These are phyloP conservation scores for Sinocyclocheilus maitianheensis DNA, from an alignment of 2,113 vertebrate genomes.

Conservation along the genomic window DNA sequence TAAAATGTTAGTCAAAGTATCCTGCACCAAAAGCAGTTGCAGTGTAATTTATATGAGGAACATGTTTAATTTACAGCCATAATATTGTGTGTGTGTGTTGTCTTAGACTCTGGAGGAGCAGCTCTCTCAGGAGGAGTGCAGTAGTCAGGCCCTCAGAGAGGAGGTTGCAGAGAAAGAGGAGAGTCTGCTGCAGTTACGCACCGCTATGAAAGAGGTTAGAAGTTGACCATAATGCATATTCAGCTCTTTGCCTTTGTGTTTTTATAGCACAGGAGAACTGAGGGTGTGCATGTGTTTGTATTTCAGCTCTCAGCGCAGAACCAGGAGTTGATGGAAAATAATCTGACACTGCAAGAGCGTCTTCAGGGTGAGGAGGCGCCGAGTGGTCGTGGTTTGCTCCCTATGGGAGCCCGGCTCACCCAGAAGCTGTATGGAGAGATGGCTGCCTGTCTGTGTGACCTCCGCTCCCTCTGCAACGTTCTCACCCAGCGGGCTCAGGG, in stretches of 20 bases:
- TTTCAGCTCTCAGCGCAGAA: conserved; percentile 90
- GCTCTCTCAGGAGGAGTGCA: conserved; percentile 87
- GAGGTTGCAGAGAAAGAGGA: conserved; percentile 84
- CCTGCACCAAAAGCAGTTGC: not conserved
- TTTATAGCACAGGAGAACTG: not conserved
- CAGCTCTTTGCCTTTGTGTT: not conserved
- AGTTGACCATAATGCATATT: not conserved
- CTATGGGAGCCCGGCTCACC: conserved; percentile 68
- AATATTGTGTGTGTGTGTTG: conserved; percentile 31
- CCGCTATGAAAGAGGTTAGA: conserved; percentile 90
- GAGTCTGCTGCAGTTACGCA: conserved; percentile 81
- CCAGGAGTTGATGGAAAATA: conserved; percentile 94
- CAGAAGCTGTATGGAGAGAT: conserved; percentile 84
- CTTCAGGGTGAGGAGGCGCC: conserved; percentile 74
- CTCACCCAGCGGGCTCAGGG: conserved; percentile 92
- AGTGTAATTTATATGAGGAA: not conserved
- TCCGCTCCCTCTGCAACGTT: conserved; percentile 91
- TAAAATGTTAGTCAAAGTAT: not conserved
- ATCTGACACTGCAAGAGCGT: conserved; percentile 88
- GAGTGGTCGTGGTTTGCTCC: conserved; percentile 57
- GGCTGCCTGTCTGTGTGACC: conserved; percentile 84
- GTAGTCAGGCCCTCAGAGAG: conserved; percentile 85
- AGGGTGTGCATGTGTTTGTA: conserved; percentile 32
- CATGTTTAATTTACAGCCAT: not conserved
- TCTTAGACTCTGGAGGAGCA: conserved; percentile 84